Evolutionary conservation across 1,140 invertebrate genomes (phyloP), one percentile per base, ranked within the genome.

Genomic region (Drosophila erecta): DNA sequence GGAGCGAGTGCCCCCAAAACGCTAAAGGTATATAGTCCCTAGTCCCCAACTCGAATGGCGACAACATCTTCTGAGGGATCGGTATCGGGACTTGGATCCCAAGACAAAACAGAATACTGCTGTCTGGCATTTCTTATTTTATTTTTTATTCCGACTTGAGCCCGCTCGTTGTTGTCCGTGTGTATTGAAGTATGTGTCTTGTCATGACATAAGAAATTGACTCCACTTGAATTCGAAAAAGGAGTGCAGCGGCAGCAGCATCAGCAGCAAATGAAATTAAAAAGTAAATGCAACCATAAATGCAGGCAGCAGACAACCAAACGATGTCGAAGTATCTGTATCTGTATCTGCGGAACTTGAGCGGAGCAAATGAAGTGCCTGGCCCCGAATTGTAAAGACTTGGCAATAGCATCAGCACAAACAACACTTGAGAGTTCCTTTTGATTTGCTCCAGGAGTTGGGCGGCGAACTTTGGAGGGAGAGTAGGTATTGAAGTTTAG

Each of bases 161-260:
- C 76, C 61, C 55, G 53, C 17, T 61, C 37, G 37, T 38, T 38
- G 37, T 38, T 74, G 41, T 44, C 50, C 58, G 72, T 53, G 64
- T 71, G 54, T 67, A 80, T 78, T 77, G 50, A 71, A 71, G 75
- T 77, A 77, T 79, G 72, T 80, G 61, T 80, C 66, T 85, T 86
- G 83, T 86, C 81, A 86, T 87, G 84, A 87, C 84, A 87, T 90
- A 87, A 89, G 84, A 87, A 87, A 87, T 87, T 89, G 84, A 87
- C 84, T 87, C 84, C 84, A 87, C 84, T 87, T 87, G 84, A 87
- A 89, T 77, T 87, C 83, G 76, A 84, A 87, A 89, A 87, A 89
- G 84, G 84, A 84, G 83, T 79, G 79, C 84, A 87, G 35, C 76
- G 69, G 35, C 61, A 79, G 33, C 74, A 59, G 37, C 56, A 64